Evolutionary conservation across 2,797 vertebrate genomes (phyloP), one percentile per base, ranked within the genome.

Genomic region (Megaceryle alcyon): DNA sequence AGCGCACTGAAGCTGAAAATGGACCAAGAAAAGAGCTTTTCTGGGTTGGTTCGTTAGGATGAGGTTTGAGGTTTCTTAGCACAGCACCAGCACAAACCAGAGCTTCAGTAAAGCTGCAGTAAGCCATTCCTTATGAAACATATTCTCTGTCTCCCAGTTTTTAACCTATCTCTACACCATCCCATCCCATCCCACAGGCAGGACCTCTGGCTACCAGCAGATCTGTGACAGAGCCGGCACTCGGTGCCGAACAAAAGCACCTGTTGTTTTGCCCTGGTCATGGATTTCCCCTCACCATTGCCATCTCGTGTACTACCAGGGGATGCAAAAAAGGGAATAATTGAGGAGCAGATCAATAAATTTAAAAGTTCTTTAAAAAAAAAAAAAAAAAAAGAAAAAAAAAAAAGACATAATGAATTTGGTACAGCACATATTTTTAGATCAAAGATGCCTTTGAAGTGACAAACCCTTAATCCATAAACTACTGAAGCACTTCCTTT

Each of bases 391-490:
- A 53, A 81, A 20, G 33, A 97, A 95, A 95, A 60, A 41, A 19
- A 65, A 64, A 90, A 70, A 79, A 94, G 97, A 97, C 97, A 97
- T 97, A 98, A 98, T 98, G 97, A 98, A 98, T 98, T 98, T 97
- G 97, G 98, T 98, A 98, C 97, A 98, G 97, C 97, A 98, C 98
- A 98, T 98, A 98, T 98, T 98, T 98, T 97, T 97, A 98, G 97
- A 98, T 98, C 97, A 98, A 98, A 98, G 97, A 96, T 98, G 97
- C 94, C 98, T 98, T 98, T 98, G 98, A 98, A 98, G 98, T 98
- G 98, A 97, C 97, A 98, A 97, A 97, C 96, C 88, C 95, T 95
- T 97, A 97, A 98, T 98, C 98, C 96, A 97, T 97, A 97, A 97
- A 98, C 93, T 92, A 94, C 95, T 80, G 92, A 97, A 97, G 96